Evolutionary conservation across 2,888 invertebrate species (phyloP).

Genomic region (Acanthosepion pharaonis): DNA sequence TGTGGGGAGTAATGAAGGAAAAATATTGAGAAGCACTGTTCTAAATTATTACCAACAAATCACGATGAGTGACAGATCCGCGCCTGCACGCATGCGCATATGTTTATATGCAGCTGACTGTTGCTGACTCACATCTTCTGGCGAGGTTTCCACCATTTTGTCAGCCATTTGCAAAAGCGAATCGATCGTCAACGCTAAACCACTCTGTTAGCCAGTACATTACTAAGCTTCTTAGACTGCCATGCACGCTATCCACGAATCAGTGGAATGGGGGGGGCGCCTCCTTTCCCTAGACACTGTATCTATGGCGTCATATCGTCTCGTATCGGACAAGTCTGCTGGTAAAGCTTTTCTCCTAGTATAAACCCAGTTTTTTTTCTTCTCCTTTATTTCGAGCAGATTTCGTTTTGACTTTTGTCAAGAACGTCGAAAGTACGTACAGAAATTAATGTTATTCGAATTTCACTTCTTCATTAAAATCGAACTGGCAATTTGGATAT

Average conservation of each 20-base stretch:
- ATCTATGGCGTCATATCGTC: constrained; percentile 17
- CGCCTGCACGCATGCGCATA: background rate
- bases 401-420: background rate
- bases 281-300: background rate
- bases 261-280: background rate
- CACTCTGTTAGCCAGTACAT: background rate
- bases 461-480: background rate
- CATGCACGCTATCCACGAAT: background rate
- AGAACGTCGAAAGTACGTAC: background rate
- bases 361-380: background rate
- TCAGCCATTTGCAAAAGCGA: background rate
- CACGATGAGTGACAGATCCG: background rate
- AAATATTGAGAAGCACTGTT: background rate
- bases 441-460: background rate
- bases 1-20: too few relatives aligned
- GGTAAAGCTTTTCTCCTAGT: background rate
- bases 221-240: background rate
- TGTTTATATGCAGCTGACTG: background rate
- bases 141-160: background rate
- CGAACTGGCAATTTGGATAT: background rate
- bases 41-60: background rate
- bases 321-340: background rate
- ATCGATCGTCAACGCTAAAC: background rate
- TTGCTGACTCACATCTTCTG: constrained; percentile 15
- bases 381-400: too few relatives aligned